Evolutionary conservation across 2,797 vertebrate genomes (phyloP).

Genomic region (Gallinago stenura): DNA sequence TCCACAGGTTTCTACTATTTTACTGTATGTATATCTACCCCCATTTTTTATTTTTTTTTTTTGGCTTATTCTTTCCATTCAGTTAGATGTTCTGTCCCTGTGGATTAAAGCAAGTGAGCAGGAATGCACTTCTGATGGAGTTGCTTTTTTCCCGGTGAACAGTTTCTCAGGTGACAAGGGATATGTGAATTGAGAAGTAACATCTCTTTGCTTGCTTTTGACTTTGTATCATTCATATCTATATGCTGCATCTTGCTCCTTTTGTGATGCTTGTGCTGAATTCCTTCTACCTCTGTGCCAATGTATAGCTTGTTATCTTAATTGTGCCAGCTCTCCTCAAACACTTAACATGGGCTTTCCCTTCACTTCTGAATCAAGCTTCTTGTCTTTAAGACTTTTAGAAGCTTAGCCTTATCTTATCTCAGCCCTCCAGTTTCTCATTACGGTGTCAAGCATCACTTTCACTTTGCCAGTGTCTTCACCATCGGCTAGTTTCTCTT

Average conservation of each 20-base stretch:
- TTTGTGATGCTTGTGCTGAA: not conserved
- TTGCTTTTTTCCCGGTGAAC: not conserved
- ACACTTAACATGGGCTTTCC: not conserved
- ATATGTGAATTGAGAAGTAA: not conserved
- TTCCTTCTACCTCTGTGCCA: not conserved
- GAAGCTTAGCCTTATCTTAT: constrained; percentile 42
- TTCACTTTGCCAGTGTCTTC: constrained; percentile 24
- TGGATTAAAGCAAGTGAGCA: not conserved
- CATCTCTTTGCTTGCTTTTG: not conserved
- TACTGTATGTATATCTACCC: not conserved
- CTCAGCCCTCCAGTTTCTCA: constrained; percentile 3
- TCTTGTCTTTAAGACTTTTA: not conserved
- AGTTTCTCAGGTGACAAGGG: not conserved
- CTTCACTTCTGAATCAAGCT: not conserved
- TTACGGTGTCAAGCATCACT: constrained; percentile 36
- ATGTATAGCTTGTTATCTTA: not conserved
- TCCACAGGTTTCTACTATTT: not conserved
- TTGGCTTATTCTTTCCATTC: not conserved
- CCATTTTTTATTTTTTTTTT: not conserved
- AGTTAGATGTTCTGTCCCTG: not conserved
- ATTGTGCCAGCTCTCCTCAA: not conserved
- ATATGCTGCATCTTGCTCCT: not conserved
- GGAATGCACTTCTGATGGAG: not conserved
- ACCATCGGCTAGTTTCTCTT: constrained; percentile 21
- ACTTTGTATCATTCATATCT: not conserved